These are phyloP conservation scores for Neolamprologus modestus DNA, from an alignment of 2,113 vertebrate genomes.

Conservation along the genomic window DNA sequence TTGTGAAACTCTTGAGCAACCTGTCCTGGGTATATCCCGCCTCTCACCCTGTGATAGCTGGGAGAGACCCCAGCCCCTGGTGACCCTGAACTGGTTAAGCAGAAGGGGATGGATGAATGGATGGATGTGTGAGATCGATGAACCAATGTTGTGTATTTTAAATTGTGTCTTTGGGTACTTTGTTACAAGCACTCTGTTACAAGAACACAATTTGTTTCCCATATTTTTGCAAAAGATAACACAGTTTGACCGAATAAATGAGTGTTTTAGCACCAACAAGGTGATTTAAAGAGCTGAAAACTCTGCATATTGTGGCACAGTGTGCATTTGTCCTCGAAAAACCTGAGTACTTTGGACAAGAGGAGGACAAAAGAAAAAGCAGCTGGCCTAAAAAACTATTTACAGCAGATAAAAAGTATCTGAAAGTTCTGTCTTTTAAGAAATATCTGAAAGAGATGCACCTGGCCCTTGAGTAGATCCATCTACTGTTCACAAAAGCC, in stretches of 20 bases:
- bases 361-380: neutral
- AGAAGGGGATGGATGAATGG: neutral
- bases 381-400: neutral
- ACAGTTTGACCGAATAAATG: neutral
- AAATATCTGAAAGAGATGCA: neutral
- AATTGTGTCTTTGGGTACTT: neutral
- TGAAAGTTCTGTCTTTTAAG: neutral
- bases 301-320: neutral
- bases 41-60: neutral
- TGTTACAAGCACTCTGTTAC: neutral
- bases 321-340: accelerated
- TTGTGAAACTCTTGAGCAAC: neutral
- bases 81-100: neutral
- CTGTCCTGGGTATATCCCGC: neutral
- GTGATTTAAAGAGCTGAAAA: neutral
- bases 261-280: neutral
- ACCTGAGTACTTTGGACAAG: neutral
- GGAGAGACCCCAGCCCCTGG: neutral
- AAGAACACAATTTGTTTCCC: neutral
- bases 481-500: neutral
- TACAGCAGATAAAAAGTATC: neutral
- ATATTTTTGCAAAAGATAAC: neutral
- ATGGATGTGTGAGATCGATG: neutral
- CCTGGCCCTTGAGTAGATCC: neutral
- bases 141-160: neutral